phyloP scores from a whole-genome alignment of 2,888 invertebrate genomes.

The Drosophila mercatorum region DNA sequence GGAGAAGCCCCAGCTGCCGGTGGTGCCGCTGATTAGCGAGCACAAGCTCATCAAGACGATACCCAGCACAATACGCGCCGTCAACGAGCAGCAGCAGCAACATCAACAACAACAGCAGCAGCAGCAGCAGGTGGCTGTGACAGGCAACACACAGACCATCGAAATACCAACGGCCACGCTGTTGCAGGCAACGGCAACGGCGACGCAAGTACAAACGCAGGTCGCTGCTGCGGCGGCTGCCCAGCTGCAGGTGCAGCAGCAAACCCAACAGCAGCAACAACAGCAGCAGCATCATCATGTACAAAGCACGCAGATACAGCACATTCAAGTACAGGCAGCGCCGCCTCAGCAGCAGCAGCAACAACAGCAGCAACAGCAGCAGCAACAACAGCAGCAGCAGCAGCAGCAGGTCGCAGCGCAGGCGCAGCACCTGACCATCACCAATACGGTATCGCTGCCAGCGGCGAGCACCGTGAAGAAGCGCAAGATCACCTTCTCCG shows the following conservation, averaged over 20 bases:
- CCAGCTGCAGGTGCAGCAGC: conserved; percentile 63
- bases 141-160: conserved; percentile 78
- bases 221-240: conserved; percentile 66
- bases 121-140: conserved; percentile 55
- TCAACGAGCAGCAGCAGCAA: conserved; percentile 73
- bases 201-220: conserved; percentile 63
- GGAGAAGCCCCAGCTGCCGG: conserved; percentile 82
- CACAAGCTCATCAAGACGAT: conserved; percentile 84
- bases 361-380: conserved; percentile 58
- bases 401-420: conserved; percentile 60
- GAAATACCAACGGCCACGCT: conserved; percentile 82
- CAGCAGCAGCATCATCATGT: conserved; percentile 75
- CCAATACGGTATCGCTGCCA: conserved; percentile 74
- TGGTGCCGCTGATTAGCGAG: conserved; percentile 78
- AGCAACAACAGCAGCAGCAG: background rate
- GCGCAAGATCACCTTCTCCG: conserved; percentile 84
- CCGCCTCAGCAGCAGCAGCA: conserved; percentile 57
- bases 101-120: conserved; percentile 54
- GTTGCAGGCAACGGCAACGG: conserved; percentile 74
- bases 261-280: conserved; percentile 54
- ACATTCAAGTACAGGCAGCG: conserved; percentile 81
- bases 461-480: conserved; percentile 74
- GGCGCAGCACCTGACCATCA: conserved; percentile 68
- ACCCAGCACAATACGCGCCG: conserved; percentile 83
- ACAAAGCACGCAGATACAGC: conserved; percentile 81